Percentiles rank a stretch among this genome's conserved stretches.
phyloP scores from a whole-genome alignment of 2,797 vertebrate genomes.

The Sebastes nivosus region DNA sequence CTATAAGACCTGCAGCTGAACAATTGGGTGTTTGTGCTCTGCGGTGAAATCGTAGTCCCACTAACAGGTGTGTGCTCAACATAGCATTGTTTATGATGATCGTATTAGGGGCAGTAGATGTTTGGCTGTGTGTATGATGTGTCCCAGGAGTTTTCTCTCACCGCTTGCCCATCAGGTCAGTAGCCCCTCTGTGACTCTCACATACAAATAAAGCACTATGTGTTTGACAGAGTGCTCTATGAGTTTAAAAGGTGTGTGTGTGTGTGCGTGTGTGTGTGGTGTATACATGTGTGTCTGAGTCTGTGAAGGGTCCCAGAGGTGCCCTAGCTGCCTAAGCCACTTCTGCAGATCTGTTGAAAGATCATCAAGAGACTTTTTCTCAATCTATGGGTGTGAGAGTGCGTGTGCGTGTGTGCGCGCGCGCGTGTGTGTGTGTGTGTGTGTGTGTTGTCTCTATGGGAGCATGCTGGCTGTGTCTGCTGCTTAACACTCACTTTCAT shows the following conservation, averaged over 20 bases:
- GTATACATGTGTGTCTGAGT: conserved; percentile 27
- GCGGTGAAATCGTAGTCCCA: background rate
- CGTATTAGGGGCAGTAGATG: background rate
- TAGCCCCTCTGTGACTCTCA: background rate
- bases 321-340: conserved; percentile 75
- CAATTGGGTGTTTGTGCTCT: background rate
- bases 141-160: background rate
- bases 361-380: conserved; percentile 77
- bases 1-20: background rate
- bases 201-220: conserved; percentile 1
- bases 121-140: background rate
- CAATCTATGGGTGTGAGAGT: conserved; percentile 33
- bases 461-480: conserved; percentile 76
- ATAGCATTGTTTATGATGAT: background rate
- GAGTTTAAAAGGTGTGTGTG: conserved; percentile 22
- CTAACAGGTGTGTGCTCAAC: background rate
- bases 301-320: conserved; percentile 65
- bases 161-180: background rate
- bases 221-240: conserved; percentile 1
- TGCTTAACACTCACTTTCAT: conserved; percentile 85
- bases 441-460: conserved; percentile 66
- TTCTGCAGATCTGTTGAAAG: conserved; percentile 79
- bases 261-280: conserved; percentile 2
- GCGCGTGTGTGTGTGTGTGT: conserved; percentile 10
- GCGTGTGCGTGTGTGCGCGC: conserved; percentile 22